Evolutionary conservation across 2,113 vertebrate species (phyloP).

Genomic region (Muntiacus muntjak): DNA sequence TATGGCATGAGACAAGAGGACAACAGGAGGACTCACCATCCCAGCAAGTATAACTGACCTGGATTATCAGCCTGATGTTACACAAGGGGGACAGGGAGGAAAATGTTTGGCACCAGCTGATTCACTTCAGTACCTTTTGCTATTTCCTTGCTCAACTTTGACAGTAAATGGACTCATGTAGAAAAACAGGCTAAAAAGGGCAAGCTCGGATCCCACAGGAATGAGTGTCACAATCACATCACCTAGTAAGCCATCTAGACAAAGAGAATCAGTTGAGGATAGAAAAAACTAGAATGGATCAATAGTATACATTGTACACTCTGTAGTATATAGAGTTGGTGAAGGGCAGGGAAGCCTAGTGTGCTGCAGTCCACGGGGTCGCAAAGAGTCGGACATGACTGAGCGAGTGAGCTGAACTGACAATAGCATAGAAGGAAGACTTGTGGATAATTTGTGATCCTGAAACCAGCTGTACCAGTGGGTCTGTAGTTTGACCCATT

Average conservation of each 20-base stretch:
- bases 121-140: background rate
- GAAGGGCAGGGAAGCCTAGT: background rate
- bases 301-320: background rate
- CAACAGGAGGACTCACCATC: background rate
- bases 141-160: background rate
- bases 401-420: background rate
- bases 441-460: background rate
- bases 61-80: background rate
- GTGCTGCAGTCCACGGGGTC: background rate
- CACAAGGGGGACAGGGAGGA: background rate
- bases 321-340: background rate
- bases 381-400: accelerated
- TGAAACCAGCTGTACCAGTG: background rate
- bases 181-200: background rate
- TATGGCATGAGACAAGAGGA: background rate
- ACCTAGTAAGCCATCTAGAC: background rate
- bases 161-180: background rate
- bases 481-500: background rate
- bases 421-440: background rate
- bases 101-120: background rate
- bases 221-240: background rate
- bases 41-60: background rate
- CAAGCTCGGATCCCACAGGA: background rate
- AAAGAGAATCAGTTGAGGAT: background rate
- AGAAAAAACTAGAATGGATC: background rate